phyloP scores from a whole-genome alignment of 2,797 vertebrate species.

The Eulemur albifrons region DNA sequence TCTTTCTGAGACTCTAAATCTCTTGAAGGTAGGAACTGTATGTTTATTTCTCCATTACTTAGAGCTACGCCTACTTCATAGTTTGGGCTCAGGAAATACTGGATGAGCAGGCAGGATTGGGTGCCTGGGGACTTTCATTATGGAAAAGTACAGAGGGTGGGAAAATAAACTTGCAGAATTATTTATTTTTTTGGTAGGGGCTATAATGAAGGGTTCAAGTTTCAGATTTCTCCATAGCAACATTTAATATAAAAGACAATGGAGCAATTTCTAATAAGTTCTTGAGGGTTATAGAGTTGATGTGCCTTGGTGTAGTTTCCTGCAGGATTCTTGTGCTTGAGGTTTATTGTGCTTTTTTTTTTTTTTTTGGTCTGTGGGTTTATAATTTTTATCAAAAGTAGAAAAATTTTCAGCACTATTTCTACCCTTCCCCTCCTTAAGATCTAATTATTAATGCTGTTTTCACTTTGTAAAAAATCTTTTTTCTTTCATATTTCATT shows the following conservation, averaged over 20 bases:
- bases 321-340: not conserved
- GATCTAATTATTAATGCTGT: not conserved
- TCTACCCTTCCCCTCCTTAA: not conserved
- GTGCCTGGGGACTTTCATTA: not conserved
- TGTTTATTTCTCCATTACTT: not conserved
- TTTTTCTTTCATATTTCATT: not conserved
- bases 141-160: not conserved
- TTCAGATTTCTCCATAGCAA: not conserved
- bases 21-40: not conserved
- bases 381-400: not conserved
- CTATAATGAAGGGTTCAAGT: not conserved
- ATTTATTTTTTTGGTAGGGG: not conserved
- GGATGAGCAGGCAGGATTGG: not conserved
- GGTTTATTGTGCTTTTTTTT: not conserved
- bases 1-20: not conserved
- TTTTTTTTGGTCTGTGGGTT: not conserved
- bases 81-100: not conserved
- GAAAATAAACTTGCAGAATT: not conserved
- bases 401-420: not conserved
- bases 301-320: not conserved
- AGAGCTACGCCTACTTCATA: not conserved
- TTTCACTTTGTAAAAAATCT: not conserved
- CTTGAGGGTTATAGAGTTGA: not conserved
- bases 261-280: not conserved
- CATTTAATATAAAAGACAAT: not conserved